Base-by-base conservation (phyloP, 2,888 invertebrate species). In the Lypha dubia region DNA sequence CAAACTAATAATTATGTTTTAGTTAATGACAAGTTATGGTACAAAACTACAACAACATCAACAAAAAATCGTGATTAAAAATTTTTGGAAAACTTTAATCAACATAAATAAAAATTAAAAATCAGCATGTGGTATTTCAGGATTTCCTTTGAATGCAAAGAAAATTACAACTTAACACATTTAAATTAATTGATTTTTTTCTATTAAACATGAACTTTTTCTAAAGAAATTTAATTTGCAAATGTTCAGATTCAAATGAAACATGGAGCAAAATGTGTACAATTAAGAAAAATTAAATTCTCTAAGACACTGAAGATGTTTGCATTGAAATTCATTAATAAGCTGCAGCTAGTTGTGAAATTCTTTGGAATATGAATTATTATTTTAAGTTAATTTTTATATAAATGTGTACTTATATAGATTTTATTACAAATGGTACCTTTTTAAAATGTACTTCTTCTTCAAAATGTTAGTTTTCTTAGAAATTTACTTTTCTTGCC, bases 31-130 rank as follows among this genome's bases (percentile, higher is more conserved):
- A 71, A 63, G 44, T 63, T 77, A 28, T 15, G 63, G n/a, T 6
- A 63, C 51, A 8, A 41, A 46, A 58, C n/a, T n/a, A n/a, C n/a
- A n/a, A n/a, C n/a, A n/a, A n/a, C n/a, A n/a, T n/a, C n/a, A n/a
- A 46, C 5, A 6, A 41, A 53, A 68, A 63, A 77, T 77, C 84
- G 81, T 84, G 81, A 65, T 49, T 1, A 70, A 51, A n/a, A 46
- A 35, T 70, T 53, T 53, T n/a, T n/a, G n/a, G 13, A 44, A 62
- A 51, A 63, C 46, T 24, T 32, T 73, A 35, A 2, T 32, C 22
- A 67, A 17, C 9, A 1, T 74, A 74, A 74, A 77, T 74, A 77
- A 84, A 62, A 81, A 81, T 84, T 68, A 68, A 73, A 77, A 53
- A 62, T 13, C 56, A 74, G 77, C 73, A 68, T 74, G 68, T 80